phyloP scores from a whole-genome alignment of 2,113 vertebrate genomes.

The Motacilla alba region DNA sequence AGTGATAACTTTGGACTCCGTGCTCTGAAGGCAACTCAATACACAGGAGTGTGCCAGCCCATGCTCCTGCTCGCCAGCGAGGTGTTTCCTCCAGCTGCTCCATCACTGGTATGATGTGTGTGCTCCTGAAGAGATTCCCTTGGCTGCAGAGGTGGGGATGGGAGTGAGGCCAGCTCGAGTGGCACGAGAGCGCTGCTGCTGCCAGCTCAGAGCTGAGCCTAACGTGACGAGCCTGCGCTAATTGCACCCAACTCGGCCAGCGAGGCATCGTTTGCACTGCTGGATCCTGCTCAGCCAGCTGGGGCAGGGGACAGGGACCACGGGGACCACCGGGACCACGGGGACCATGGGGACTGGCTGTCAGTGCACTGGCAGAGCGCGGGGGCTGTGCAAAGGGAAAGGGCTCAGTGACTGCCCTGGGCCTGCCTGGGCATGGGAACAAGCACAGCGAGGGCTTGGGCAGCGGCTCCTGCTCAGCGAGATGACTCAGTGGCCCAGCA shows the following conservation, averaged over 20 bases:
- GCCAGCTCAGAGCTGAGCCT: slow-evolving; percentile 51
- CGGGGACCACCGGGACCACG: neutral
- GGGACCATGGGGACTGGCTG: neutral
- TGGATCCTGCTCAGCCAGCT: neutral
- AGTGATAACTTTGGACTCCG: neutral
- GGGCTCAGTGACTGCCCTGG: neutral
- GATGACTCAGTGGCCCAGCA: fast-evolving
- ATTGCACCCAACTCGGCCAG: slow-evolving; percentile 62
- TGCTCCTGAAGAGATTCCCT: slow-evolving; percentile 14
- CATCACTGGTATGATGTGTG: neutral
- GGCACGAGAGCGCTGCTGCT: slow-evolving; percentile 41
- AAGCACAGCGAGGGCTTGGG: neutral
- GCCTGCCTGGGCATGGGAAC: neutral
- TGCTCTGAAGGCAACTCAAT: neutral
- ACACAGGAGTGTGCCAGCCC: neutral
- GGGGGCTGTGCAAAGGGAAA: neutral
- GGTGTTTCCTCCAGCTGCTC: neutral
- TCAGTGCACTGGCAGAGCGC: neutral
- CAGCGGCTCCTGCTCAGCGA: fast-evolving
- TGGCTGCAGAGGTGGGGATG: slow-evolving; percentile 1
- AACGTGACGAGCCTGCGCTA: slow-evolving; percentile 56
- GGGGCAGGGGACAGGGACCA: neutral
- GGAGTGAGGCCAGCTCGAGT: slow-evolving; percentile 37
- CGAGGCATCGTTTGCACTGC: slow-evolving; percentile 34
- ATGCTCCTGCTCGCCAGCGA: neutral